These are phyloP conservation scores for Oryzaephilus surinamensis DNA, from an alignment of 1,140 invertebrate species.

Conservation along the genomic window DNA sequence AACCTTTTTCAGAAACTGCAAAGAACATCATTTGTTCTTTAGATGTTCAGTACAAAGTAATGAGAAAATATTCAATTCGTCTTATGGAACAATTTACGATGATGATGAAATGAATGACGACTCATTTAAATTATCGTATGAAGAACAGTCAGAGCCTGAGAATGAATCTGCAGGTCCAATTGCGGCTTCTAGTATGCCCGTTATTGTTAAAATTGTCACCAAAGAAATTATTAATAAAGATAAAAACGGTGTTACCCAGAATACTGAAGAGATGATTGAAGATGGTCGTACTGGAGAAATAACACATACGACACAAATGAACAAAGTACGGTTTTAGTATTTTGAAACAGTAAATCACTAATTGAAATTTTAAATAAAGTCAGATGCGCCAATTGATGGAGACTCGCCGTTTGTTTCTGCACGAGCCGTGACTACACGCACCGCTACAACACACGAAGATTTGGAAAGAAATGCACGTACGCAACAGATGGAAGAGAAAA, in stretches of 20 bases:
- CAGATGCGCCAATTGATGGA: constrained; percentile 51
- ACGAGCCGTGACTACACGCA: constrained; percentile 78
- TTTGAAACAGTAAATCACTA: too few species aligned
- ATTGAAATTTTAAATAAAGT: constrained; percentile 39
- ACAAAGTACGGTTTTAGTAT: constrained; percentile 62
- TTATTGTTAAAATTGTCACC: constrained; percentile 81
- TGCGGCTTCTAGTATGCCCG: constrained; percentile 55
- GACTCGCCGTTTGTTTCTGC: constrained; percentile 79
- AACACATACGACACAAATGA: constrained; percentile 71
- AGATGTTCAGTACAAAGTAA: constrained; percentile 62
- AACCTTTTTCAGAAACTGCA: constrained; percentile 97
- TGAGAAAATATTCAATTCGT: too few species aligned
- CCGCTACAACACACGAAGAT: constrained; percentile 80
- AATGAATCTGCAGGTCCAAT: too few species aligned
- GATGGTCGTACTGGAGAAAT: constrained; percentile 76
- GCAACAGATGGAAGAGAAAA: constrained; percentile 79
- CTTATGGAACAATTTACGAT: too few species aligned
- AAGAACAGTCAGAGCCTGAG: too few species aligned
- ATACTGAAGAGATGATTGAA: constrained; percentile 79
- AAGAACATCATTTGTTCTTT: constrained; percentile 99
- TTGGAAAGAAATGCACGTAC: constrained; percentile 80
- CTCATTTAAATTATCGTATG: too few species aligned
- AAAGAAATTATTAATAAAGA: constrained; percentile 81
- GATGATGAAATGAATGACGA: too few species aligned
- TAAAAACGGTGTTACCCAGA: constrained; percentile 72